phyloP scores from a whole-genome alignment of 2,113 vertebrate genomes.

The Aphelocoma coerulescens region DNA sequence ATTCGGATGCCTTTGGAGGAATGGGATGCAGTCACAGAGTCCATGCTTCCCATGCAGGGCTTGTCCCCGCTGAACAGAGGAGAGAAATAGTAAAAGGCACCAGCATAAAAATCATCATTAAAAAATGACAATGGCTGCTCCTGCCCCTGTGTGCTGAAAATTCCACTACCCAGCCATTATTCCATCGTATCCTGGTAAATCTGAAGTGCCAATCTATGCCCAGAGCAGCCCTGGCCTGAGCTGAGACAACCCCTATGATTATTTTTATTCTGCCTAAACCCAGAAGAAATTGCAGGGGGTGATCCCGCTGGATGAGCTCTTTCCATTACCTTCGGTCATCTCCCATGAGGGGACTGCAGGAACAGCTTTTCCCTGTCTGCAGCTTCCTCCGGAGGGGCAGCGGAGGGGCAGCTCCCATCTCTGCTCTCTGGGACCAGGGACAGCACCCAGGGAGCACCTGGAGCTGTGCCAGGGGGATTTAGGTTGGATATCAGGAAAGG shows the following conservation, averaged over 20 bases:
- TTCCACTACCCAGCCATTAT: background rate
- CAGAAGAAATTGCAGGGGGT: background rate
- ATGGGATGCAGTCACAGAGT: background rate
- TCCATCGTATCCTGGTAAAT: background rate
- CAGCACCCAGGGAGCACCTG: background rate
- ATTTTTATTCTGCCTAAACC: background rate
- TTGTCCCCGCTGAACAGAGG: accelerated
- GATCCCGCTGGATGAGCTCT: background rate
- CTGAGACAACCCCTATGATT: background rate
- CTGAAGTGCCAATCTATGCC: background rate
- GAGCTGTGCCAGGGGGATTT: accelerated
- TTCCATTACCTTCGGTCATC: background rate
- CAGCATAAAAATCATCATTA: background rate
- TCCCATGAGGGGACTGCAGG: background rate
- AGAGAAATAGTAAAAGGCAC: background rate
- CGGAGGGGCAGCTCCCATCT: background rate
- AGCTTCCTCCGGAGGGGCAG: background rate
- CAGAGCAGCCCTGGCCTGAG: background rate
- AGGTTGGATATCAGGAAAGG: accelerated
- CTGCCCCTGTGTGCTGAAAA: background rate
- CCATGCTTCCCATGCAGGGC: background rate
- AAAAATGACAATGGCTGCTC: background rate
- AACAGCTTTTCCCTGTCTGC: background rate
- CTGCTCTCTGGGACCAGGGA: background rate
- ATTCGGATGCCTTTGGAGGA: background rate